phyloP scores from a whole-genome alignment of 2,888 invertebrate genomes.

The Drosophila quasianomalipes region DNA sequence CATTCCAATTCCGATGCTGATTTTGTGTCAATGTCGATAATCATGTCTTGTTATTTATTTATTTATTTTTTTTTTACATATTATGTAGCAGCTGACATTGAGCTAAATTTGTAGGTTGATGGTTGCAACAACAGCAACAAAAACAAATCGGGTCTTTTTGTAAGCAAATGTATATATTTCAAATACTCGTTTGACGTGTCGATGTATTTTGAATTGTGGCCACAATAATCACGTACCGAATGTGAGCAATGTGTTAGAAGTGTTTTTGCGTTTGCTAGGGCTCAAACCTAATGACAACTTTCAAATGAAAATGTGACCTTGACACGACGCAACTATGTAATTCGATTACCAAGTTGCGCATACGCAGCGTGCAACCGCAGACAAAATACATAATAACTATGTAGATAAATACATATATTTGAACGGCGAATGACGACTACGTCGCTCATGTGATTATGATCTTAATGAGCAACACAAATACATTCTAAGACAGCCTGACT shows the following conservation, averaged over 20 bases:
- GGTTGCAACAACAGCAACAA: conserved; percentile 24
- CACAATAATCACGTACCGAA: conserved; percentile 24
- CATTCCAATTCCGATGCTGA: neutral
- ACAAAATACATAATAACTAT: neutral
- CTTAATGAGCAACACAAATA: conserved; percentile 37
- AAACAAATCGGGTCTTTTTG: conserved; percentile 21
- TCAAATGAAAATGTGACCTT: conserved; percentile 54
- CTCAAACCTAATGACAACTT: conserved; percentile 20
- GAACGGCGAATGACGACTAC: neutral
- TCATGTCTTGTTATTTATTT: conserved; percentile 36
- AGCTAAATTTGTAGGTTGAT: conserved; percentile 61
- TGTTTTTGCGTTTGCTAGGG: conserved; percentile 11
- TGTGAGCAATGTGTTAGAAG: conserved; percentile 8
- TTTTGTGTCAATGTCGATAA: conserved; percentile 38
- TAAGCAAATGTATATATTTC: conserved; percentile 21
- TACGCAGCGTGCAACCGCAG: conserved; percentile 51
- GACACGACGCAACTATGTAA: conserved; percentile 42
- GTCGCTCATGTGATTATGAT: conserved; percentile 42
- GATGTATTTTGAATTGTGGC: conserved; percentile 29
- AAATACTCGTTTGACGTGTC: conserved; percentile 43
- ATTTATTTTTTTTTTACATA: conserved; percentile 39
- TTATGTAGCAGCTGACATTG: conserved; percentile 74
- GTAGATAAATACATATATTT: conserved; percentile 6
- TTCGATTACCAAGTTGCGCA: conserved; percentile 55
- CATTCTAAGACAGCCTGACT: neutral